A percentile compares a stretch with the other conserved stretches of the same genome.
phyloP scores from a whole-genome alignment of 1,140 invertebrate species.

The Eulimnadia texana region DNA sequence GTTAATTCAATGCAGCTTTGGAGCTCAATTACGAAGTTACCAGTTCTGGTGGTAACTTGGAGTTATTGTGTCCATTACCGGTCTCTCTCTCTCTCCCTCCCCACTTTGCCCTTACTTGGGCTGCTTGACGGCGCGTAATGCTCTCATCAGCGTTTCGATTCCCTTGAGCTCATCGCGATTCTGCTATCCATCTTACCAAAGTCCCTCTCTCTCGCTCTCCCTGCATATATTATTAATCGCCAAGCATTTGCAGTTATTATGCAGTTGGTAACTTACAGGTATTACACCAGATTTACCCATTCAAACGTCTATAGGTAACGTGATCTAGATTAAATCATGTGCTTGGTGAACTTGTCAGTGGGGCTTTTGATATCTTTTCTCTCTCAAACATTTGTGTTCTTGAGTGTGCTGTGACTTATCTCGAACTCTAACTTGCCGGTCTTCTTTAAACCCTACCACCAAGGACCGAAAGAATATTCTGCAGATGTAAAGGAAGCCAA shows the following conservation, averaged over 20 bases:
- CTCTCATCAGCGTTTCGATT: slow-evolving; percentile 6
- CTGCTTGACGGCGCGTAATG: slow-evolving; percentile 12
- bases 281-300: no score
- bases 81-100: no score
- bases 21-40: slow-evolving; percentile 13
- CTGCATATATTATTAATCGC: not conserved
- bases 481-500: not conserved
- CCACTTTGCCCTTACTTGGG: not conserved
- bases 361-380: no score
- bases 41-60: not conserved
- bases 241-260: not conserved
- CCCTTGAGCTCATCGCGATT: not conserved
- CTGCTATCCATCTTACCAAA: not conserved
- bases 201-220: no score
- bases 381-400: no score
- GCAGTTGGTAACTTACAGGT: no score
- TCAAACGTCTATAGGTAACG: no score
- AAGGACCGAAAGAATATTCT: not conserved
- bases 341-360: no score
- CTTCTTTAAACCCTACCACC: no score
- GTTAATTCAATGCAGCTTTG: slow-evolving; percentile 2
- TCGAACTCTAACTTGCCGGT: no score
- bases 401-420: no score
- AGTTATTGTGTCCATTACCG: not conserved
- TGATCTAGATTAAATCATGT: no score